Evolutionary conservation across 2,113 vertebrate genomes (phyloP).

Genomic region (Laticauda colubrina): DNA sequence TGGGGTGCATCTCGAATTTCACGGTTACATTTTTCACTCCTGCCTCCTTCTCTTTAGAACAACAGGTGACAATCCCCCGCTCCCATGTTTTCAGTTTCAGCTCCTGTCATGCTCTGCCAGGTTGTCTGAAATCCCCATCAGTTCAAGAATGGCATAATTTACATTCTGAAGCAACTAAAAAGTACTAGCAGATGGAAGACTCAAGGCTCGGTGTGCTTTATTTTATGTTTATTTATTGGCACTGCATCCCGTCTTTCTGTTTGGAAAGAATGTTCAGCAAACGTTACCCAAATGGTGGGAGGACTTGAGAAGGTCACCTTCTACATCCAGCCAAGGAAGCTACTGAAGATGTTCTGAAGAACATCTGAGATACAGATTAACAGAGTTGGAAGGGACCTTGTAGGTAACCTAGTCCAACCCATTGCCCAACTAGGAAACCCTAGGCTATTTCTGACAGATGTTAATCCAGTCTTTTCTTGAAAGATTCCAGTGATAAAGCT

Average conservation of each 20-base stretch:
- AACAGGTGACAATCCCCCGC: not conserved
- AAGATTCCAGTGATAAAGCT: no score
- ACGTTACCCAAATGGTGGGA: not conserved
- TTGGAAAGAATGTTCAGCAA: not conserved
- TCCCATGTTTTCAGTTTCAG: not conserved
- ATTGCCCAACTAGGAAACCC: no score
- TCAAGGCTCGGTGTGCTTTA: not conserved
- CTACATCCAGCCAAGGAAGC: not conserved
- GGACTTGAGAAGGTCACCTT: not conserved
- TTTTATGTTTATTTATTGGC: not conserved
- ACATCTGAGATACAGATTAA: no score
- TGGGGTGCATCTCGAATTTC: not conserved
- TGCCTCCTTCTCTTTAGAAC: not conserved
- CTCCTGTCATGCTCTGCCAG: not conserved
- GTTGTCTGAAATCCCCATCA: not conserved
- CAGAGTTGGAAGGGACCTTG: no score
- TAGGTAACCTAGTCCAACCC: no score
- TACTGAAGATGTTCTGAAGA: not conserved
- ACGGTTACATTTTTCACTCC: not conserved
- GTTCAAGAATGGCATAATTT: not conserved
- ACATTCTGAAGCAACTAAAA: not conserved
- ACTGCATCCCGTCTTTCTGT: not conserved
- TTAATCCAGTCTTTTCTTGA: no score
- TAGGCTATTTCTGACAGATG: no score
- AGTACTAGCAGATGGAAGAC: not conserved